Evolutionary conservation across 2,888 invertebrate species (phyloP).

Genomic region (Portevinia maculata): DNA sequence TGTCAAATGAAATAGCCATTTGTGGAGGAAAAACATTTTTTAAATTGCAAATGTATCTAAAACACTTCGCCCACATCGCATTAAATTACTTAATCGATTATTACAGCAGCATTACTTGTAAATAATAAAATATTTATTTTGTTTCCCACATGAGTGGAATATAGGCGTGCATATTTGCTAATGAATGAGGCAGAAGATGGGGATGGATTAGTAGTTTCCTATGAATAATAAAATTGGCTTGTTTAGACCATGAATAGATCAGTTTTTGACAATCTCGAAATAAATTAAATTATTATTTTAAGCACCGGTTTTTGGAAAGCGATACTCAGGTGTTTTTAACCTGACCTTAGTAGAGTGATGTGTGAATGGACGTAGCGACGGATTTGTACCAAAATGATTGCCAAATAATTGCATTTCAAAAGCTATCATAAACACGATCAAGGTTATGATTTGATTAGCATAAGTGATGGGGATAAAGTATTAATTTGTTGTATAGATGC

Average conservation of each 20-base stretch:
- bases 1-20: constrained; percentile 20
- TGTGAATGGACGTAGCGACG: not conserved
- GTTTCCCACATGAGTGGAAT: constrained; percentile 12
- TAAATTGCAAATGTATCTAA: constrained; percentile 24
- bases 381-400: constrained; percentile 3
- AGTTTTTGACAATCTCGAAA: not conserved
- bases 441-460: constrained; percentile 20
- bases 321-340: not conserved
- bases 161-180: constrained; percentile 1
- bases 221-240: not conserved
- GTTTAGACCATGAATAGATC: not conserved
- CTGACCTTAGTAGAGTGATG: not conserved
- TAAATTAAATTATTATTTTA: not conserved
- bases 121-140: constrained; percentile 17
- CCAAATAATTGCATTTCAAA: too few species aligned
- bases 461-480: not conserved
- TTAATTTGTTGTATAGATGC: not conserved
- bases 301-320: not conserved
- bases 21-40: not conserved
- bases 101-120: constrained; percentile 16
- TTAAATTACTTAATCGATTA: constrained; percentile 26
- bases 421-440: constrained; percentile 2
- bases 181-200: not conserved
- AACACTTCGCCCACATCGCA: constrained; percentile 2
- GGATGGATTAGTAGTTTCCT: not conserved